Evolutionary conservation across 92 coral and sea anemone genomes (phyloP), one percentile per base, ranked within the genome.

Genomic region (Bergia sp.): DNA sequence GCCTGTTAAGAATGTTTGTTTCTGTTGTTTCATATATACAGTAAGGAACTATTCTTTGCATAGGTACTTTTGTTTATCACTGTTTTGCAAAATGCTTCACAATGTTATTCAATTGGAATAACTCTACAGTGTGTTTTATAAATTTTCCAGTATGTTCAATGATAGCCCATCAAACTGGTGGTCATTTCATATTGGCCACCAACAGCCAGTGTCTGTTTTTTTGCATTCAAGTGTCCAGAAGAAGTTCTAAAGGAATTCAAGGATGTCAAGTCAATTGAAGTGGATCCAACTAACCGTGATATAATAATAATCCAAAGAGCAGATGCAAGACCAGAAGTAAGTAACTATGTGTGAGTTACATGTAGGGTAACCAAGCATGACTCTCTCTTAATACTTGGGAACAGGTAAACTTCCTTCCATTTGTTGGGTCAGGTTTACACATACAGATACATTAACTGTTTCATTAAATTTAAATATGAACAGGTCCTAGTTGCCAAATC

Each of bases 401-500:
- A 72, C 41, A 72, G 40, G 37, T 49, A 29, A 29, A 29, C 29
- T 69, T 20, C 40, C 7, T 41, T 13, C 86, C 16, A 57, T 3
- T n/a, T 11, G 47, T 82, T n/a, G 37, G 21, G 5, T 4, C 16
- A 2, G 8, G 21, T 16, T 9, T 0, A 36, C 38, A 18, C 38
- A 23, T 23, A 79, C 73, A 4, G 18, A 13, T 80, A 8, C 3
- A 21, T 37, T 75, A 41, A 74, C 16, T 73, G 15, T 8, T 5
- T 57, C 37, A n/a, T 87, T 10, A 41, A 38, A 1, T 15, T 7
- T 40, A 45, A 20, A 5, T 8, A 53, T 82, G 72, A 82, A 41
- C 80, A 94, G 97, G 89, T 86, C 4, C 77, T 94, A 55, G 80
- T 42, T 44, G 84, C 95, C 15, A 88, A 79, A 13, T 93, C 98